phyloP scores from a whole-genome alignment of 2,797 vertebrate species.

The Diplodus sargus region DNA sequence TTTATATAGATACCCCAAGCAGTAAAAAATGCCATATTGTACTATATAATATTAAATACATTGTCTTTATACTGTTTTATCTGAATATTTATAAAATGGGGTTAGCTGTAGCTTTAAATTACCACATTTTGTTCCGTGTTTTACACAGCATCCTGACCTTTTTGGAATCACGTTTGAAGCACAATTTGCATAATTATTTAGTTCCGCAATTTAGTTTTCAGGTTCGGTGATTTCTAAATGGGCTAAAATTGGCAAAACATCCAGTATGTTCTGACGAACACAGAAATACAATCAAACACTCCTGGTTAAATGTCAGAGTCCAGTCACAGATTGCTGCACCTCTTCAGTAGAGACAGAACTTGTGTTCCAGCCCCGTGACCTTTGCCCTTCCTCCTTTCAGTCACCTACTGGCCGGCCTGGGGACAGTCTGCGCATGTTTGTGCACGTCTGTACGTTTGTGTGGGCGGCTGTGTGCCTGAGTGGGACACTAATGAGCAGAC shows the following conservation, averaged over 20 bases:
- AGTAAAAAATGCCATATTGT: too few species aligned
- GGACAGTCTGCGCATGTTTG: conserved; percentile 36
- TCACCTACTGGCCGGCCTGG: conserved; percentile 46
- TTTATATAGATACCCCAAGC: too few species aligned
- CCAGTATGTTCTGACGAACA: not conserved
- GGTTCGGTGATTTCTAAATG: not conserved
- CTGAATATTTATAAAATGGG: too few species aligned
- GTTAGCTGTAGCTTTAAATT: too few species aligned
- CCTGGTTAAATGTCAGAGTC: conserved; percentile 20
- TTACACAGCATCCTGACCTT: too few species aligned
- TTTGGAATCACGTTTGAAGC: too few species aligned
- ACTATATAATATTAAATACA: too few species aligned
- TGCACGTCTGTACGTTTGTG: conserved; percentile 20
- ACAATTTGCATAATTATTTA: not conserved
- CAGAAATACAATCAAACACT: conserved; percentile 11
- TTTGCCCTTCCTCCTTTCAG: conserved; percentile 35
- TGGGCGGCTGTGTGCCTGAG: conserved; percentile 50
- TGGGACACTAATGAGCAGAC: conserved; percentile 75
- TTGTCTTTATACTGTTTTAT: too few species aligned
- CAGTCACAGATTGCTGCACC: not conserved
- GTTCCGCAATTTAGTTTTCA: not conserved
- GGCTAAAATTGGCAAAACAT: not conserved
- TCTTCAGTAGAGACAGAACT: conserved; percentile 31
- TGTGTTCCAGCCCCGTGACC: conserved; percentile 33
- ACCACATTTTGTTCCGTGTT: too few species aligned